Percentiles rank a stretch among this genome's conserved stretches.
These are phyloP conservation scores for Carettochelys insculpta DNA, from an alignment of 2,113 vertebrate species.

Conservation along the genomic window DNA sequence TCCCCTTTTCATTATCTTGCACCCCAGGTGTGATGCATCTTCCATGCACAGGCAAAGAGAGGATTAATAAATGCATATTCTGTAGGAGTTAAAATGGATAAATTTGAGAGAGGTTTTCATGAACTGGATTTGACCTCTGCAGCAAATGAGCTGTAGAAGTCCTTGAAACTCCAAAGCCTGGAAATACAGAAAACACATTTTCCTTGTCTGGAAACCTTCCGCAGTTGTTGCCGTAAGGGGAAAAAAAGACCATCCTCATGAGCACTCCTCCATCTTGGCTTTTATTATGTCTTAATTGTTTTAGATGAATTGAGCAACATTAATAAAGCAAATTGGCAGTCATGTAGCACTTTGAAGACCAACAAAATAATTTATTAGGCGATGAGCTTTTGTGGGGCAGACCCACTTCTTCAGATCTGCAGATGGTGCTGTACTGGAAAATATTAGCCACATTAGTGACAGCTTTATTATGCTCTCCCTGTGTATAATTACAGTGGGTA, in stretches of 20 bases:
- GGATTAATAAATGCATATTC: not conserved
- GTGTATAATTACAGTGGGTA: slow-evolving; percentile 21
- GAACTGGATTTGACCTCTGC: slow-evolving; percentile 30
- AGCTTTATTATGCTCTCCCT: slow-evolving; percentile 11
- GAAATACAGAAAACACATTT: slow-evolving; percentile 24
- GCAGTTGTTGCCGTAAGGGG: not conserved
- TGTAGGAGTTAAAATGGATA: not conserved
- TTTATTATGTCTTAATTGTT: slow-evolving; percentile 18
- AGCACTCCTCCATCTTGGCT: not conserved
- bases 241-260: not conserved
- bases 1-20: not conserved
- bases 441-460: no score
- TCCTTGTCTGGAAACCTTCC: not conserved
- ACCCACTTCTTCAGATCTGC: no score
- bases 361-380: no score
- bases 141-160: slow-evolving; percentile 44
- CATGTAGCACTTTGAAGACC: no score
- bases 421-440: no score
- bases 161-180: slow-evolving; percentile 23
- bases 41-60: not conserved
- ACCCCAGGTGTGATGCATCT: not conserved
- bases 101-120: not conserved
- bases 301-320: not conserved
- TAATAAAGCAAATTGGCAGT: no score
- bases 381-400: no score